phyloP scores from a whole-genome alignment of 2,888 invertebrate species.

The Carcina quercana region DNA sequence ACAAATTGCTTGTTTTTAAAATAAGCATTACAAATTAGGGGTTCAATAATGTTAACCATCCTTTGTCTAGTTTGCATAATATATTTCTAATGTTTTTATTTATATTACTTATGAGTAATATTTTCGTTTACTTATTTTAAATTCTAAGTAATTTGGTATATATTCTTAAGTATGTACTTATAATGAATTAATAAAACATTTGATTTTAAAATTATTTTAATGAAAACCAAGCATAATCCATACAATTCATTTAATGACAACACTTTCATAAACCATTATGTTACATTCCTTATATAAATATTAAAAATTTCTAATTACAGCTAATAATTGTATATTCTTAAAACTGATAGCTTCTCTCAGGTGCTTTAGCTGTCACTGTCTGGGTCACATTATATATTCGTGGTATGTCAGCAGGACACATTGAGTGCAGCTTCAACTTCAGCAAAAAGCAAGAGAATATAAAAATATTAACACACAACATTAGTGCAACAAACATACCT shows the following conservation, averaged over 20 bases:
- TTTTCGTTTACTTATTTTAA: background rate
- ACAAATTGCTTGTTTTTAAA: constrained; percentile 21
- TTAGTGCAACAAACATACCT: too few relatives aligned
- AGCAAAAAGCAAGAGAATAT: too few relatives aligned
- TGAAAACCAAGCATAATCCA: constrained; percentile 14
- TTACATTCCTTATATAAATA: constrained; percentile 12
- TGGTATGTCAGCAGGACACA: too few relatives aligned
- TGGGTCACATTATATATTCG: too few relatives aligned
- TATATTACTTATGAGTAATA: constrained; percentile 1
- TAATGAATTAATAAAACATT: constrained; percentile 2
- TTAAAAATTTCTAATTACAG: constrained; percentile 1
- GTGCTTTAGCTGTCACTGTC: too few relatives aligned
- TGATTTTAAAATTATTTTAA: constrained; percentile 1
- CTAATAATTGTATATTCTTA: constrained; percentile 1
- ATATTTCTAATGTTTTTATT: background rate
- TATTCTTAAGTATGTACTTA: constrained; percentile 2
- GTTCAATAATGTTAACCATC: background rate
- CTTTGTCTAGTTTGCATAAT: background rate
- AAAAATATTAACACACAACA: too few relatives aligned
- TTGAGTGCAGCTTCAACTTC: too few relatives aligned
- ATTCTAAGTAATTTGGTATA: background rate
- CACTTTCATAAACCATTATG: constrained; percentile 44
- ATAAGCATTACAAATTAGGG: constrained; percentile 3
- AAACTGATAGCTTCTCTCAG: background rate
- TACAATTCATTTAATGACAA: constrained; percentile 43